Evolutionary conservation across 53 echinoderm and acorn worm species (phyloP).

Genomic region (Paelopatides confundens): DNA sequence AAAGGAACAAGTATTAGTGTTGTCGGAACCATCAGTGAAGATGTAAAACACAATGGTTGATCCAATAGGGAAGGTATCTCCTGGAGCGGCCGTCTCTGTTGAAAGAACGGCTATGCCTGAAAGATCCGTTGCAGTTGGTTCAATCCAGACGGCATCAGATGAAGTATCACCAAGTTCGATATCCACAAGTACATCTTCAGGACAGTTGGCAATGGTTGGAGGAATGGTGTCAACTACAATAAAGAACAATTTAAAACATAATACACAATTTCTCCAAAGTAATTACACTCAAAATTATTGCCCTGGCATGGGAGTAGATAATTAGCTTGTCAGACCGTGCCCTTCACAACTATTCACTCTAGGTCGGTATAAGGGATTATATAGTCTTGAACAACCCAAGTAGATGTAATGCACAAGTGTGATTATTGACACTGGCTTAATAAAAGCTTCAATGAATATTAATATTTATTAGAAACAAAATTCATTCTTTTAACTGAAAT

Average conservation of each 20-base stretch:
- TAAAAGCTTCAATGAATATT: too few species aligned
- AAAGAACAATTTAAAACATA: neutral
- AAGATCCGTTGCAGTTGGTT: slow-evolving; percentile 67
- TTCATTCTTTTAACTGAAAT: too few species aligned
- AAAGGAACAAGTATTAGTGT: slow-evolving; percentile 50
- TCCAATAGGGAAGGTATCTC: neutral
- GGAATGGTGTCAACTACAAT: neutral
- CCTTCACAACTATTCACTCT: too few species aligned
- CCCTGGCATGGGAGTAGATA: too few species aligned
- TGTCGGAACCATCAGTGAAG: slow-evolving; percentile 62
- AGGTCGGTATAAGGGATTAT: too few species aligned
- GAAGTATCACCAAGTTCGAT: slow-evolving; percentile 57
- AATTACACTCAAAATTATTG: too few species aligned
- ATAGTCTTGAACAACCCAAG: too few species aligned
- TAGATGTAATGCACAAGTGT: too few species aligned
- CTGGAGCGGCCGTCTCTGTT: neutral
- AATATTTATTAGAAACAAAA: too few species aligned
- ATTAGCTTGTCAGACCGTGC: too few species aligned
- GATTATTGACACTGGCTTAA: too few species aligned
- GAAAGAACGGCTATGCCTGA: slow-evolving; percentile 32
- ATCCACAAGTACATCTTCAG: slow-evolving; percentile 34
- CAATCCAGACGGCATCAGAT: slow-evolving; percentile 40
- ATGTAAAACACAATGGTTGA: slow-evolving; percentile 44
- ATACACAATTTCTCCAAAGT: too few species aligned
- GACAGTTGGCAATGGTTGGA: slow-evolving; percentile 35